Evolutionary conservation across 2,888 invertebrate species (phyloP).

Genomic region (Nomada fabriciana): DNA sequence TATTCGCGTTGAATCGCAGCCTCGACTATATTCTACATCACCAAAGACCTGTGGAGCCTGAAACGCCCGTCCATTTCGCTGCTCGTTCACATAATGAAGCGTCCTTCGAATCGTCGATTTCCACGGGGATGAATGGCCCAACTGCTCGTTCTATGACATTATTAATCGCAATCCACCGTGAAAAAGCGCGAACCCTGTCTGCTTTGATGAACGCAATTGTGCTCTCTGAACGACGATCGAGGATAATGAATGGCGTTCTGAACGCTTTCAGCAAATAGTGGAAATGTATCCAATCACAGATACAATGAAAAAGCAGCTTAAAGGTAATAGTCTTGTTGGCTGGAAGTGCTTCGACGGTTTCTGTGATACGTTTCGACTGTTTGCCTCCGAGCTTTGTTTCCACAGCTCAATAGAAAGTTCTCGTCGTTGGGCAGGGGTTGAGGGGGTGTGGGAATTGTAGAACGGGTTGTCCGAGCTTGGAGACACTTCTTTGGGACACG

Average conservation of each 20-base stretch:
- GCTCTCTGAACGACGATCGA: background rate
- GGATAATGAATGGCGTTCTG: background rate
- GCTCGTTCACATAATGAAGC: slow-evolving; percentile 25
- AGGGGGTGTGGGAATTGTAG: background rate
- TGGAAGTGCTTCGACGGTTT: slow-evolving; percentile 3
- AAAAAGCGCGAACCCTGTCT: background rate
- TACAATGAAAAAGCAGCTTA: background rate
- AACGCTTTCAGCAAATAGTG: background rate
- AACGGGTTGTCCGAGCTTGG: background rate
- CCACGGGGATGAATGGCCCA: background rate
- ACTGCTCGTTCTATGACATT: background rate
- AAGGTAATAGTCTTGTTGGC: slow-evolving; percentile 17
- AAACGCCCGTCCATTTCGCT: slow-evolving; percentile 21
- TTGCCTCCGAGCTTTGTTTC: slow-evolving; percentile 14
- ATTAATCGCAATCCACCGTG: slow-evolving; percentile 7
- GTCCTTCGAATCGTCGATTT: slow-evolving; percentile 1
- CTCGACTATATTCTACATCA: background rate
- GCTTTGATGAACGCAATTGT: slow-evolving; percentile 3
- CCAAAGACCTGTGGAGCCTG: slow-evolving; percentile 1
- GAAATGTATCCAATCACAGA: background rate
- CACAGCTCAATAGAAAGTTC: background rate
- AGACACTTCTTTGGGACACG: background rate
- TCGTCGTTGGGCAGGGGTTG: background rate
- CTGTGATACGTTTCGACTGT: background rate
- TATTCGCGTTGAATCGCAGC: slow-evolving; percentile 5